Evolutionary conservation across 2,888 invertebrate species (phyloP).

Genomic region (Drosophila trichaetosa): DNA sequence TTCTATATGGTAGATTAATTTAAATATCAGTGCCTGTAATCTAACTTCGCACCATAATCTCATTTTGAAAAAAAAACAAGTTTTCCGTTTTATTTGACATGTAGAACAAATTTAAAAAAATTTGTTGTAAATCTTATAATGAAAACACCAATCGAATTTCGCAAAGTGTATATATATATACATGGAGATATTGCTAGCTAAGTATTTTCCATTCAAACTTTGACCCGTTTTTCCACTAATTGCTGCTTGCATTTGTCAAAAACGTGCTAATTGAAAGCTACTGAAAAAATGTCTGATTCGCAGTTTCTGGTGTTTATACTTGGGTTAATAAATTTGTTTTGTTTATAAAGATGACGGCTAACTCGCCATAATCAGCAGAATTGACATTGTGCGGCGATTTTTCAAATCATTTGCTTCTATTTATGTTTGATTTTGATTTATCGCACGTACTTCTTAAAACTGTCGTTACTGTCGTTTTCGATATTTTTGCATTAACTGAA

Average conservation of each 20-base stretch:
- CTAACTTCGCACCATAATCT: background rate
- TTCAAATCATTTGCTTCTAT: slow-evolving; percentile 15
- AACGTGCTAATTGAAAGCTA: slow-evolving; percentile 1
- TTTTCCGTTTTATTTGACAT: background rate
- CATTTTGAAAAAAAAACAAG: background rate
- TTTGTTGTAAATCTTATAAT: background rate
- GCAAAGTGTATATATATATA: background rate
- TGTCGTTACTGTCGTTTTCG: background rate
- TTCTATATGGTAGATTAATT: background rate
- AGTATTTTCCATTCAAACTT: background rate
- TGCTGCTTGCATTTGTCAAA: background rate
- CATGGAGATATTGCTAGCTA: background rate
- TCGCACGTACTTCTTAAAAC: background rate
- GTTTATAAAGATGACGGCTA: background rate
- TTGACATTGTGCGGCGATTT: background rate
- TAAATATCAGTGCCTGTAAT: background rate
- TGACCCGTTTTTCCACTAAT: background rate
- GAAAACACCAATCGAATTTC: background rate
- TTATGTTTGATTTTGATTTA: slow-evolving; percentile 25
- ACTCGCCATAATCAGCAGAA: background rate
- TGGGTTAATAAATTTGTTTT: background rate
- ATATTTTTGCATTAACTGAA: background rate
- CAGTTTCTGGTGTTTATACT: background rate
- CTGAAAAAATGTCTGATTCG: background rate
- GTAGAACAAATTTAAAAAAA: background rate